Conservation (phyloP, 2,113 vertebrate species). For the Tretioscincus oriximinensis region DNA sequence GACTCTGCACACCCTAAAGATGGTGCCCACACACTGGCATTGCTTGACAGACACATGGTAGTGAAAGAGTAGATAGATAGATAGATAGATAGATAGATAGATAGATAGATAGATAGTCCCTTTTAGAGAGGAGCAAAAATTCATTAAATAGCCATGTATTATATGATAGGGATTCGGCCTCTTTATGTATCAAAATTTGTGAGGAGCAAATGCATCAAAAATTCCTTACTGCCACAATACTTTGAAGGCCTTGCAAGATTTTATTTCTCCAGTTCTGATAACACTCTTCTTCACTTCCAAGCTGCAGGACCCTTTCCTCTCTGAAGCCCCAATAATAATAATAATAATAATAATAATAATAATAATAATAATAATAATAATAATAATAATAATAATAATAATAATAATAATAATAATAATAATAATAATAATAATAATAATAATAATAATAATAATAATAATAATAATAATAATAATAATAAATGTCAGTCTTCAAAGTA, state of each 20-base stretch:
- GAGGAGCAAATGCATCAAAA: neutral
- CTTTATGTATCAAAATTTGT: neutral
- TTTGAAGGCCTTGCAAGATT: neutral
- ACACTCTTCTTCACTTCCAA: neutral
- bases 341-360: too few relatives aligned
- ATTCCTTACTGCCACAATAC: neutral
- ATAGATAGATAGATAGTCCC: neutral
- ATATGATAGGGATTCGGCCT: neutral
- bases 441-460: too few relatives aligned
- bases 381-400: too few relatives aligned
- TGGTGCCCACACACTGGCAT: too few relatives aligned
- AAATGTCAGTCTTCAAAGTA: too few relatives aligned
- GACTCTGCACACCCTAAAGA: too few relatives aligned
- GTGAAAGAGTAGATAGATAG: too few relatives aligned
- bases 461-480: too few relatives aligned
- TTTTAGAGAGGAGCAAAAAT: neutral
- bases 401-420: too few relatives aligned
- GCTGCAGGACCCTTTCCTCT: conserved; percentile 15
- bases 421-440: too few relatives aligned
- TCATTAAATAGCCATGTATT: neutral
- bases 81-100: neutral
- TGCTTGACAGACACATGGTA: too few relatives aligned
- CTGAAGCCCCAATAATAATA: conserved; percentile 34
- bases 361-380: too few relatives aligned
- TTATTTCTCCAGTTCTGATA: neutral